Evolutionary conservation across 2,797 vertebrate genomes (phyloP).

Genomic region (Falco peregrinus): DNA sequence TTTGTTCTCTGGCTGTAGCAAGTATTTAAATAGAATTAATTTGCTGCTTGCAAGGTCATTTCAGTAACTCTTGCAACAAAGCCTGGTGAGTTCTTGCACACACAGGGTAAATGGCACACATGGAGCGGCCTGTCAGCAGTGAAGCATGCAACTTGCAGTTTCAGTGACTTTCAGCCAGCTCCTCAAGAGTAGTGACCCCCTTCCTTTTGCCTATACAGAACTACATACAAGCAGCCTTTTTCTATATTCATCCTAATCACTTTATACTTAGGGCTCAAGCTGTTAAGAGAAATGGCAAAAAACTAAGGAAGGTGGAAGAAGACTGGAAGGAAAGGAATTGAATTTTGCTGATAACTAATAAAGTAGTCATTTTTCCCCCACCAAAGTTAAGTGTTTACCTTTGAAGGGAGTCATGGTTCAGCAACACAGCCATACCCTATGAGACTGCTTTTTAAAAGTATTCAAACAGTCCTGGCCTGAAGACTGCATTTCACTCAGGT

Average conservation of each 20-base stretch:
- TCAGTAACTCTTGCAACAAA: slow-evolving; percentile 19
- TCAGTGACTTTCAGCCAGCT: background rate
- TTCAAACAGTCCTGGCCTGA: background rate
- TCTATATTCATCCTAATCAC: background rate
- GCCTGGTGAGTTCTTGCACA: background rate
- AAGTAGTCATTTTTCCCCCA: background rate
- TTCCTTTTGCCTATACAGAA: background rate
- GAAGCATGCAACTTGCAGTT: background rate
- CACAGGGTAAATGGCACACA: background rate
- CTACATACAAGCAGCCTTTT: background rate
- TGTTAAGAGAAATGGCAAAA: background rate
- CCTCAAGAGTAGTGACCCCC: background rate
- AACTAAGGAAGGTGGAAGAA: accelerated
- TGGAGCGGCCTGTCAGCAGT: background rate
- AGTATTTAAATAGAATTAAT: slow-evolving; percentile 44
- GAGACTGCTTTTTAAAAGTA: background rate
- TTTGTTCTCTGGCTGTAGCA: slow-evolving; percentile 9
- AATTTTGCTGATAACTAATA: background rate
- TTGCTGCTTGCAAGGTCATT: background rate
- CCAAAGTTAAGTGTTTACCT: background rate
- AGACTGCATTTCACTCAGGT: background rate
- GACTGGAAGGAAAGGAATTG: background rate
- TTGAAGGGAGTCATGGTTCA: background rate
- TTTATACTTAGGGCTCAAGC: background rate
- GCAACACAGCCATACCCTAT: background rate